These are phyloP conservation scores for Melanophora roralis DNA, from an alignment of 2,888 invertebrate species.

Conservation along the genomic window DNA sequence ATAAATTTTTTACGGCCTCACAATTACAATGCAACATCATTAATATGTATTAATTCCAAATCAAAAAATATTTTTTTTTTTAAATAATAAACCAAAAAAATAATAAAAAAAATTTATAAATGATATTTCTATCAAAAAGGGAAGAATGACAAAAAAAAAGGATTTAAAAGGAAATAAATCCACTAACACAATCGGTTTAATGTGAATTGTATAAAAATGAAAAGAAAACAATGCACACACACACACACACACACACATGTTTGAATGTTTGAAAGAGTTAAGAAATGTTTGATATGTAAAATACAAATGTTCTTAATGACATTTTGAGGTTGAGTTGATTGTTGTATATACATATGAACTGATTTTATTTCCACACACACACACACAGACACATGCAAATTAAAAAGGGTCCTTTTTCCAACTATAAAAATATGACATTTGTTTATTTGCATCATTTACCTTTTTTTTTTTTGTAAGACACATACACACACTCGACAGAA, in stretches of 20 bases:
- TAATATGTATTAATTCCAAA: conserved; percentile 77
- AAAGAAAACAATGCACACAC: too few relatives aligned
- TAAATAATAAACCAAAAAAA: conserved; percentile 35
- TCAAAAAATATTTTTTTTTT: conserved; percentile 69
- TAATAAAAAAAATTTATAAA: conserved; percentile 41
- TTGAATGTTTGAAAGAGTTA: conserved; percentile 13
- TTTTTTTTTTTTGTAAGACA: conserved; percentile 45
- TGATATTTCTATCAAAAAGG: conserved; percentile 63
- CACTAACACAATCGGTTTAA: neutral
- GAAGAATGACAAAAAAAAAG: conserved; percentile 43
- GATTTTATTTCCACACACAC: neutral
- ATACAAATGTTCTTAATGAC: conserved; percentile 69
- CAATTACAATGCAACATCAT: conserved; percentile 68
- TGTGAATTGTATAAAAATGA: conserved; percentile 1
- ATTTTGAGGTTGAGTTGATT: conserved; percentile 73
- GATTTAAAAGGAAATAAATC: conserved; percentile 57
- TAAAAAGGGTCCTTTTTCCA: conserved; percentile 39
- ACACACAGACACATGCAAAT: neutral
- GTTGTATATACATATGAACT: conserved; percentile 55
- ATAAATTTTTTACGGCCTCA: neutral
- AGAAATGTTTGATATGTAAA: neutral
- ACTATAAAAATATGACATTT: conserved; percentile 71
- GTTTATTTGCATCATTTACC: conserved; percentile 75
- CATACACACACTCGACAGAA: neutral
- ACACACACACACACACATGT: conserved; percentile 41